Base-by-base conservation (phyloP, 2,888 invertebrate genomes). In the Nomada fabriciana region DNA sequence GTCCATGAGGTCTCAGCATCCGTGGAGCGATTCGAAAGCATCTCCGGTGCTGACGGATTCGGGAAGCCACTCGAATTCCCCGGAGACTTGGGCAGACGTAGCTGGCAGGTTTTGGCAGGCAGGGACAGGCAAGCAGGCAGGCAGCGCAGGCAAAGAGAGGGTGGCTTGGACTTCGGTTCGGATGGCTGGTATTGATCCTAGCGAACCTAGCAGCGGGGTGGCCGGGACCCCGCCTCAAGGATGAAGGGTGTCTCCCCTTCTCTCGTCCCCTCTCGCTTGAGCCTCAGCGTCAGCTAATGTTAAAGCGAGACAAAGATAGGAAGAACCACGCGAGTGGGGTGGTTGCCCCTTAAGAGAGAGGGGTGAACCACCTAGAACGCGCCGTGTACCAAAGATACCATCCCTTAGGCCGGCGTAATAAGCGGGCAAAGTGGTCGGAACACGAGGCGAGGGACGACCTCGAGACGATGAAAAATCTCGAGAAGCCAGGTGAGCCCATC, bases 111-210 rank as follows among this genome's bases (percentile, higher is more conserved):
- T 86, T 86, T 87, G 88, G 88, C 80, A 79, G 80, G 69, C 80
- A 70, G 72, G 71, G 60, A 68, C 83, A 87, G 85, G 85, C 84
- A 83, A 78, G 83, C 85, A 89, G 88, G 88, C 83, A 86, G 86
- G 83, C 82, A 82, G 88, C 79, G 84, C 88, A 88, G 86, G 91
- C 90, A 90, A 89, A 86, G 90, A 90, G 91, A 91, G 91, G 88
- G 89, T 90, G 92, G 91, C 89, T 91, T 90, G 92, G 92, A 91
- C 91, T 91, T 91, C 88, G 91, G 90, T 91, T 91, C 91, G 92
- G 90, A 92, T 92, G 91, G 92, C 91, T 92, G 91, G 93, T 93
- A 93, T 93, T 93, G 93, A 93, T 93, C 93, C 93, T 91, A 90
- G 89, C 91, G 89, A 92, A 92, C 91, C 86, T 88, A 88, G 90